These are phyloP conservation scores for Phalanger gymnotis DNA, from an alignment of 2,797 vertebrate genomes.

Conservation along the genomic window DNA sequence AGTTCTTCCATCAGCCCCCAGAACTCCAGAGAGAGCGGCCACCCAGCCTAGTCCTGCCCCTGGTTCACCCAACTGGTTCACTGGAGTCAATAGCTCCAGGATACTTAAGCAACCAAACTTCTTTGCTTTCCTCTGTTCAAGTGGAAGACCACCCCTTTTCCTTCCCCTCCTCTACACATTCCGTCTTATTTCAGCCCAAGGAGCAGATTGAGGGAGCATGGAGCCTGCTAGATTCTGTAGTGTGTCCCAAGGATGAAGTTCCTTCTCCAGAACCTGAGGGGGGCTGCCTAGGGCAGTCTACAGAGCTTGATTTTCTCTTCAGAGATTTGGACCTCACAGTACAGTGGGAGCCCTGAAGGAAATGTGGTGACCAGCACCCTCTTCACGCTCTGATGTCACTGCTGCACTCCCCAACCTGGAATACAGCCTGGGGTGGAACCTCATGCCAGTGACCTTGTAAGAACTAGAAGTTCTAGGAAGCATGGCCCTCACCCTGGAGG, in stretches of 20 bases:
- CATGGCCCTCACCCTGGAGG: neutral
- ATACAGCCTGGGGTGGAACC: rapidly evolving
- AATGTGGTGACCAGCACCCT: neutral
- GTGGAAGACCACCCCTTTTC: neutral
- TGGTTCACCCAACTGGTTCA: neutral
- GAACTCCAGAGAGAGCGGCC: neutral
- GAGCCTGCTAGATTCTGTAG: conserved; percentile 69
- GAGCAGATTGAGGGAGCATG: neutral
- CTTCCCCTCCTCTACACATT: conserved; percentile 40
- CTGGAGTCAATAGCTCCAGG: neutral
- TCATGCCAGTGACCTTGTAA: rapidly evolving
- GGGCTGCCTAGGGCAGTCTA: conserved; percentile 4
- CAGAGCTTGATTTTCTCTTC: conserved; percentile 75
- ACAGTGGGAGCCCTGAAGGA: conserved; percentile 80
- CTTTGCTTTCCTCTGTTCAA: conserved; percentile 31
- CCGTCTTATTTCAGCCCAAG: neutral
- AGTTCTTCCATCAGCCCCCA: neutral
- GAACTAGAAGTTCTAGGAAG: neutral
- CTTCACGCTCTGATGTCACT: neutral
- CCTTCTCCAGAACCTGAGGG: neutral
- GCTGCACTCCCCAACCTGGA: neutral
- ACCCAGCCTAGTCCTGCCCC: neutral
- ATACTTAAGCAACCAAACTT: conserved; percentile 34
- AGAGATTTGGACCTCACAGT: conserved; percentile 82
- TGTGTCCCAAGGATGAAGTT: conserved; percentile 63